A percentile compares a stretch with the other conserved stretches of the same genome.
phyloP scores from a whole-genome alignment of 2,888 invertebrate species.

The Polymixis lichenea region DNA sequence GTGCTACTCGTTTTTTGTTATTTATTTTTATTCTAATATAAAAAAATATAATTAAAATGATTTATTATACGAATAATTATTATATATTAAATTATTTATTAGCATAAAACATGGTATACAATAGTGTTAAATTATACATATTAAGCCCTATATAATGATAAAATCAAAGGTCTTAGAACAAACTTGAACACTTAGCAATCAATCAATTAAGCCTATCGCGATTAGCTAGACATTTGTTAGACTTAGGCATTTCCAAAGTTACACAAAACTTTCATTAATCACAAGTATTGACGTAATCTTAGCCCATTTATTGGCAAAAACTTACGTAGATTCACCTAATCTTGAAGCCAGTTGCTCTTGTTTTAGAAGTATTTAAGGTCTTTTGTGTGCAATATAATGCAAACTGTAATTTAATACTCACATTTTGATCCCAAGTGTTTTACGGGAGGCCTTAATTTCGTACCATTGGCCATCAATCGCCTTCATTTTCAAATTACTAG shows the following conservation, averaged over 20 bases:
- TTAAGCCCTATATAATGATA: not conserved
- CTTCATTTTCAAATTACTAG: too few species aligned
- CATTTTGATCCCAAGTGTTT: too few species aligned
- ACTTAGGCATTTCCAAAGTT: not conserved
- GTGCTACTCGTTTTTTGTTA: too few species aligned
- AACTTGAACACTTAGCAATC: not conserved
- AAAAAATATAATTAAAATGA: too few species aligned
- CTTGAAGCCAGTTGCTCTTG: slow-evolving; percentile 6
- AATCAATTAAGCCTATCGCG: slow-evolving; percentile 8
- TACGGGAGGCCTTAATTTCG: too few species aligned
- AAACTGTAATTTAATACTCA: too few species aligned
- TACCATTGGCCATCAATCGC: too few species aligned
- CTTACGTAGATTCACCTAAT: not conserved
- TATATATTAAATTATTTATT: too few species aligned
- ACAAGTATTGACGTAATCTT: slow-evolving; percentile 20
- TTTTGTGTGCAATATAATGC: not conserved
- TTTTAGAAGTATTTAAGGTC: not conserved
- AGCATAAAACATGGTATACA: too few species aligned
- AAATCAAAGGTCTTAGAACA: not conserved
- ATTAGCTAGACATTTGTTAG: slow-evolving; percentile 18
- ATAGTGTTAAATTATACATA: not conserved
- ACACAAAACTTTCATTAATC: slow-evolving; percentile 27
- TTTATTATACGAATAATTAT: too few species aligned
- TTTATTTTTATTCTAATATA: too few species aligned
- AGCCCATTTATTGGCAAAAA: slow-evolving; percentile 2